Evolutionary conservation across 2,113 vertebrate genomes (phyloP).

Genomic region (Myiozetetes cayanensis): DNA sequence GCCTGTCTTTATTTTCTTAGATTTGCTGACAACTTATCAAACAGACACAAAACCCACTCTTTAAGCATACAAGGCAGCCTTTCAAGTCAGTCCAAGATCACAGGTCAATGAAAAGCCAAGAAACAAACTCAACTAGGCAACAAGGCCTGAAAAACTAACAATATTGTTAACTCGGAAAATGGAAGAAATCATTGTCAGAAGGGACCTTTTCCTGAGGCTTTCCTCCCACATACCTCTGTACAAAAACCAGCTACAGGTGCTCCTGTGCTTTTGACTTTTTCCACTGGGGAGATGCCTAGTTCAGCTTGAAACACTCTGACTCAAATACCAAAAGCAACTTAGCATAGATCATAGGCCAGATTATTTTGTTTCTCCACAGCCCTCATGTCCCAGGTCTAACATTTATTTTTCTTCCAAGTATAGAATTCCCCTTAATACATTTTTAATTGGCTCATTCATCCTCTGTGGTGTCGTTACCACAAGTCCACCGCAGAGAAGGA

Average conservation of each 20-base stretch:
- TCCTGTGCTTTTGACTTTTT: neutral
- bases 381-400: conserved; percentile 7
- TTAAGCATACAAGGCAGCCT: conserved; percentile 5
- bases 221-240: neutral
- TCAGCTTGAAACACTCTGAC: neutral
- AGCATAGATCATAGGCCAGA: neutral
- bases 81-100: conserved; percentile 49
- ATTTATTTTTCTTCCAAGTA: conserved; percentile 53
- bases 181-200: neutral
- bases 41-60: conserved; percentile 33
- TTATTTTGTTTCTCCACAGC: conserved; percentile 48
- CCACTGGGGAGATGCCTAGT: neutral
- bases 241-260: neutral
- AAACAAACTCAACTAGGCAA: neutral
- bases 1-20: conserved; percentile 24
- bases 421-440: neutral
- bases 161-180: conserved; percentile 17
- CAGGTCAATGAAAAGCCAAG: conserved; percentile 38
- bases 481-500: neutral
- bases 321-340: neutral
- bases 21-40: conserved; percentile 31
- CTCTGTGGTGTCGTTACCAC: neutral
- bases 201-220: neutral
- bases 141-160: conserved; percentile 23
- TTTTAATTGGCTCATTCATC: conserved; percentile 10